These are phyloP conservation scores for Yoshiicerus persimilis DNA, from an alignment of 1,140 invertebrate genomes.

Conservation along the genomic window DNA sequence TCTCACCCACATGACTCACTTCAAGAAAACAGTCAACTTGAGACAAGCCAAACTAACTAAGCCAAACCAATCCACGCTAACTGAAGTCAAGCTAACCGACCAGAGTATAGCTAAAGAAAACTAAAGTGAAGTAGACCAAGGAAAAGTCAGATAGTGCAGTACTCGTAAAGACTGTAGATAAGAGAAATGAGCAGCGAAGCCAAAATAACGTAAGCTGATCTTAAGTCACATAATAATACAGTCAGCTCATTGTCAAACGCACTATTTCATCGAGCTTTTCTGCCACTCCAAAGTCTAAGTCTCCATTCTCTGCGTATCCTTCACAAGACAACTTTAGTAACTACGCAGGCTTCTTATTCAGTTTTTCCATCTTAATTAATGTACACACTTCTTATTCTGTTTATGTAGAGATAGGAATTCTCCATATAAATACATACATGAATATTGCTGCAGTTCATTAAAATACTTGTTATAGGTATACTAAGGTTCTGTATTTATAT, in stretches of 20 bases:
- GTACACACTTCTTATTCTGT: background rate
- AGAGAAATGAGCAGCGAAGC: background rate
- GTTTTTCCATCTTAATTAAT: background rate
- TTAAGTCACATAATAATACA: background rate
- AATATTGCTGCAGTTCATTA: no score
- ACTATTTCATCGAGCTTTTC: background rate
- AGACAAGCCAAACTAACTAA: background rate
- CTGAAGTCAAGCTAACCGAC: background rate
- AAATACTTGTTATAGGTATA: no score
- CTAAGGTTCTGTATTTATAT: no score
- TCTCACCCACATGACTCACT: conserved; percentile 27
- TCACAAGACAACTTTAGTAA: background rate
- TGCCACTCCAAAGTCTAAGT: background rate
- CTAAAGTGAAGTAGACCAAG: background rate
- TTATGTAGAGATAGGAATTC: background rate
- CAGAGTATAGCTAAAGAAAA: background rate
- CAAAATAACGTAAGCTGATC: background rate
- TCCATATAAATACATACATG: background rate
- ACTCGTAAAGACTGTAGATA: background rate
- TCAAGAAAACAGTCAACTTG: background rate
- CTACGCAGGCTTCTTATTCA: background rate
- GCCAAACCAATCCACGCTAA: background rate
- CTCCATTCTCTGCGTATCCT: background rate
- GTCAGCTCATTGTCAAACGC: background rate
- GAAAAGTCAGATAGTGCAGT: background rate